Conservation (phyloP, 2,113 vertebrate genomes). For the Addax nasomaculatus region DNA sequence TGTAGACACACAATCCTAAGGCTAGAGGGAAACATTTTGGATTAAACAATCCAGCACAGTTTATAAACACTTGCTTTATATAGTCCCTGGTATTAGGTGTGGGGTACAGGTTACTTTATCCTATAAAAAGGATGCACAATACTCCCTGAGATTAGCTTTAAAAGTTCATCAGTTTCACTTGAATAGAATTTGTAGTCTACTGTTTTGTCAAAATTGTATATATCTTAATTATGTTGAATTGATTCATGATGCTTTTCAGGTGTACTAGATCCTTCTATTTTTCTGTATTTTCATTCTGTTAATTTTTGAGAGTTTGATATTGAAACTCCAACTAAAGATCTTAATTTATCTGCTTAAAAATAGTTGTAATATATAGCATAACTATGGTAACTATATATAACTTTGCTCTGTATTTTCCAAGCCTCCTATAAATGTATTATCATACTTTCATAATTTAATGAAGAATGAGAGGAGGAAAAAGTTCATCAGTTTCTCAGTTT, state of each 20-base stretch:
- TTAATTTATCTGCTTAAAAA: background rate
- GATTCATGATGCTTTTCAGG: background rate
- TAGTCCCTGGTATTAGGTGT: constrained; percentile 28
- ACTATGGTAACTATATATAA: background rate
- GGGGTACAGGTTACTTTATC: constrained; percentile 34
- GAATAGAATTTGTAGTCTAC: background rate
- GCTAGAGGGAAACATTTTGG: constrained; percentile 63
- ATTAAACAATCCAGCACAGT: constrained; percentile 65
- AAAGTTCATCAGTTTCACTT: constrained; percentile 53
- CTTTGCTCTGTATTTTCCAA: background rate
- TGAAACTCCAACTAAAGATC: background rate
- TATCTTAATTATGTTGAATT: background rate
- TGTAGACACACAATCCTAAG: constrained; percentile 62
- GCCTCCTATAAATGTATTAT: background rate
- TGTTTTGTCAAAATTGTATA: background rate
- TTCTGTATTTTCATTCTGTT: background rate
- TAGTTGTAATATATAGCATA: background rate
- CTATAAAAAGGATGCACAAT: constrained; percentile 42
- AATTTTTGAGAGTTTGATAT: background rate
- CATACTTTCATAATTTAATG: background rate
- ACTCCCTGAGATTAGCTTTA: constrained; percentile 1
- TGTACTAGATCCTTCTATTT: background rate
- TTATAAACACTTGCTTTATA: constrained; percentile 72
- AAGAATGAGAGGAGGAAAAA: background rate
- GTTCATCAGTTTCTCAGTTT: constrained; percentile 45